Evolutionary conservation across 2,888 invertebrate species (phyloP).

Genomic region (Prosopocoilus inquinatus): DNA sequence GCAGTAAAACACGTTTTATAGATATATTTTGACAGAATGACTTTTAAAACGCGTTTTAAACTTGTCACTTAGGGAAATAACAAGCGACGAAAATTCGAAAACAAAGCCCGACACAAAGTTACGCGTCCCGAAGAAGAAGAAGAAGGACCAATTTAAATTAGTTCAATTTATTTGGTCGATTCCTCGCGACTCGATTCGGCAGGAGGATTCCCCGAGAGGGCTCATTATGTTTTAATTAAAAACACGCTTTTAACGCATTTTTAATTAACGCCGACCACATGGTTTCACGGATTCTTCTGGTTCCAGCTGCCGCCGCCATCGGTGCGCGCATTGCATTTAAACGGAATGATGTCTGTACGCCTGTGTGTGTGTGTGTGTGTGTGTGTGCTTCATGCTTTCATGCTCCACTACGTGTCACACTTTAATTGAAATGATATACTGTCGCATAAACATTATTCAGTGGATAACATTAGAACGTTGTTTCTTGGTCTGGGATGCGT

Average conservation of each 20-base stretch:
- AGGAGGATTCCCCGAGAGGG: constrained; percentile 26
- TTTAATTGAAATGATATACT: constrained; percentile 36
- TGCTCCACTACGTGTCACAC: constrained; percentile 34
- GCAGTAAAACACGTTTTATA: constrained; percentile 13
- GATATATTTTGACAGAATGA: constrained; percentile 17
- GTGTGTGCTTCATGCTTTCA: constrained; percentile 26
- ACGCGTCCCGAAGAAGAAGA: constrained; percentile 5
- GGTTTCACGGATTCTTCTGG: constrained; percentile 20
- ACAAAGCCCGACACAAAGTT: constrained; percentile 26
- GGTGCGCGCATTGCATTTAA: constrained; percentile 15
- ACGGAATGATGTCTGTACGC: neutral
- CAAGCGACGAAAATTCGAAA: constrained; percentile 16
- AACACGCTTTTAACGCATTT: constrained; percentile 34
- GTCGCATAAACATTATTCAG: constrained; percentile 29
- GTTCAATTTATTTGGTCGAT: constrained; percentile 25
- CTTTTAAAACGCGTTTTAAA: constrained; percentile 16
- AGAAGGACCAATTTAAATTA: constrained; percentile 29
- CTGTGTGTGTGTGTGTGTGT: neutral
- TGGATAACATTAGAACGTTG: constrained; percentile 19
- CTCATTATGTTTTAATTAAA: constrained; percentile 37
- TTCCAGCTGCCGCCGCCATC: constrained; percentile 9
- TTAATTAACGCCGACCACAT: constrained; percentile 38
- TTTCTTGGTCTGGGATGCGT: constrained; percentile 3
- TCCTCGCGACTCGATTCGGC: constrained; percentile 25
- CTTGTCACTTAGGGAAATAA: constrained; percentile 13